Evolutionary conservation across 2,888 invertebrate genomes (phyloP).

Genomic region (Cosmorhoe ocellata): DNA sequence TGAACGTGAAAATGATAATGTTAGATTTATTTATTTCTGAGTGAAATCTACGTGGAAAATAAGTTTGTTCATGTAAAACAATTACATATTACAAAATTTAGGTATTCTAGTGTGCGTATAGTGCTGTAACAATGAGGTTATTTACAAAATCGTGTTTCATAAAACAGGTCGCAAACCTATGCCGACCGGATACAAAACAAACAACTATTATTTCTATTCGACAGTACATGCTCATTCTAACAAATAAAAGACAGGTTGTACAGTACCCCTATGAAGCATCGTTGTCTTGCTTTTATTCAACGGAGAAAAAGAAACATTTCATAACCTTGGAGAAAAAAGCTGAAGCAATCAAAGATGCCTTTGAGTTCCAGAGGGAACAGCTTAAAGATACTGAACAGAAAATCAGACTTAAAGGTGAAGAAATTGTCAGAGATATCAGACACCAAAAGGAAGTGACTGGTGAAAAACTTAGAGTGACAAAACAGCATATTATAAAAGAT

Average conservation of each 20-base stretch:
- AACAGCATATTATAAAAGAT: constrained; percentile 85
- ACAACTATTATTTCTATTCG: constrained; percentile 42
- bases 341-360: constrained; percentile 78
- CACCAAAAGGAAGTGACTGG: constrained; percentile 71
- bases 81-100: no score
- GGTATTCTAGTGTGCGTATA: no score
- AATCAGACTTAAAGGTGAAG: constrained; percentile 69
- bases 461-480: constrained; percentile 78
- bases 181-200: constrained; percentile 33
- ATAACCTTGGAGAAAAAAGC: constrained; percentile 72
- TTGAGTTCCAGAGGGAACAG: constrained; percentile 84
- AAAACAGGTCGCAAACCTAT: constrained; percentile 48
- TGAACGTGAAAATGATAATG: no score
- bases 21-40: no score
- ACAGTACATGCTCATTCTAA: constrained; percentile 39
- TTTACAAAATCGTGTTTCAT: constrained; percentile 46
- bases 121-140: constrained; percentile 51
- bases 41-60: no score
- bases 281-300: constrained; percentile 58
- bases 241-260: constrained; percentile 38
- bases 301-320: constrained; percentile 67
- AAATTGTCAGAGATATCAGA: constrained; percentile 70
- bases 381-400: constrained; percentile 82
- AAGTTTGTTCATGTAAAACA: no score
- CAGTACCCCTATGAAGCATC: constrained; percentile 44